Evolutionary conservation across 2,888 invertebrate species (phyloP).

Genomic region (Desoria tigrina): DNA sequence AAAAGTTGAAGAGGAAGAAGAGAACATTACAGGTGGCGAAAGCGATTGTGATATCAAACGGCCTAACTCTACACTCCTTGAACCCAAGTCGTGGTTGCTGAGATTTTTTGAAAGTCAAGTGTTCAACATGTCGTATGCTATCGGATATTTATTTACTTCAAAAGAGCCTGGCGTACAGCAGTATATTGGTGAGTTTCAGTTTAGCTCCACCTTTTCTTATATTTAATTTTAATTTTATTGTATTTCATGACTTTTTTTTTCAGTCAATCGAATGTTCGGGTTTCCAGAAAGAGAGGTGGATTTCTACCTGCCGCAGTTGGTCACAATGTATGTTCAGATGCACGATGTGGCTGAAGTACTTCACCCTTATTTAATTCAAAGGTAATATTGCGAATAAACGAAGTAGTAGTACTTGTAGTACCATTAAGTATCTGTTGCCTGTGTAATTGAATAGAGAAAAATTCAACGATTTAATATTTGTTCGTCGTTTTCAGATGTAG

Average conservation of each 20-base stretch:
- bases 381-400: conserved; percentile 61
- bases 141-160: conserved; percentile 95
- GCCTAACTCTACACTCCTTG: conserved; percentile 35
- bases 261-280: conserved; percentile 92
- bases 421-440: not conserved
- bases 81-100: conserved; percentile 63
- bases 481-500: conserved; percentile 70
- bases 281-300: conserved; percentile 90
- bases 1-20: conserved; percentile 21
- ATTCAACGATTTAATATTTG: no score
- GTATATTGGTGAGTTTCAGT: conserved; percentile 73
- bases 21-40: conserved; percentile 2
- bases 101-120: conserved; percentile 95
- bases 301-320: conserved; percentile 95
- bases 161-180: conserved; percentile 97
- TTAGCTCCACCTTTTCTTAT: no score
- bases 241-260: not conserved
- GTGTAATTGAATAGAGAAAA: no score
- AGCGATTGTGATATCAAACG: conserved; percentile 12
- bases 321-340: conserved; percentile 98
- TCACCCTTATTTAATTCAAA: conserved; percentile 76
- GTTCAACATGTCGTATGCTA: conserved; percentile 97
- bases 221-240: not conserved
- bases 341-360: conserved; percentile 93
- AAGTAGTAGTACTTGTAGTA: not conserved